Percentiles rank a stretch among this genome's conserved stretches.
phyloP scores from a whole-genome alignment of 2,113 vertebrate species.

The Acrocephalus arundinaceus region DNA sequence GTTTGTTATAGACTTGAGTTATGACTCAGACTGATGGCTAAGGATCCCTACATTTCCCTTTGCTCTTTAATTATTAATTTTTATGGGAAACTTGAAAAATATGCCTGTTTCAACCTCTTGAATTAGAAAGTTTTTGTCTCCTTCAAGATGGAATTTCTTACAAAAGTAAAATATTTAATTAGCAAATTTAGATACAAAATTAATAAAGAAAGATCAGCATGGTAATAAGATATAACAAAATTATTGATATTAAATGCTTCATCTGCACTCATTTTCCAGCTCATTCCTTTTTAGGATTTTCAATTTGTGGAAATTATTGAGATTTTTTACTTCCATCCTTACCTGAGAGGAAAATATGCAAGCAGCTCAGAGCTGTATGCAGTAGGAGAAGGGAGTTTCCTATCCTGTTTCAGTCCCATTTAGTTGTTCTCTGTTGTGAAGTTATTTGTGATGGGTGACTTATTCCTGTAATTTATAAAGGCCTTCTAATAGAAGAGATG shows the following conservation, averaged over 20 bases:
- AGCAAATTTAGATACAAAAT: neutral
- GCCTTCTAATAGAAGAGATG: conserved; percentile 9
- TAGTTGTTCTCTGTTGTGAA: neutral
- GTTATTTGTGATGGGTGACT: conserved; percentile 6
- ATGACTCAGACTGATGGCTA: neutral
- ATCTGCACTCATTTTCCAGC: neutral
- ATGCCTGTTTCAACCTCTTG: neutral
- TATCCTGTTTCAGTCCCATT: neutral
- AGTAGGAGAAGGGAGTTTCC: neutral
- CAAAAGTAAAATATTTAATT: neutral
- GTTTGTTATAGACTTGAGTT: neutral
- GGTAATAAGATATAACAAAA: neutral
- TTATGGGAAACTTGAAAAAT: neutral
- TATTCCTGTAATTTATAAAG: conserved; percentile 34
- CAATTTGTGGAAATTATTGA: neutral
- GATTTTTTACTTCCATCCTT: conserved; percentile 16
- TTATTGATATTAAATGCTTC: neutral
- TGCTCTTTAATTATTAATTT: neutral
- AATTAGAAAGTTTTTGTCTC: neutral
- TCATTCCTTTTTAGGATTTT: neutral
- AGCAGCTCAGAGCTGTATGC: neutral
- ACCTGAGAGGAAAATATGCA: neutral
- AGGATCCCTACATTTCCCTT: neutral
- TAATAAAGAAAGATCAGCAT: neutral
- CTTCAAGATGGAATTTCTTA: neutral